Conservation (phyloP, 2,797 vertebrate species). For the Gadopsis bispinosus region DNA sequence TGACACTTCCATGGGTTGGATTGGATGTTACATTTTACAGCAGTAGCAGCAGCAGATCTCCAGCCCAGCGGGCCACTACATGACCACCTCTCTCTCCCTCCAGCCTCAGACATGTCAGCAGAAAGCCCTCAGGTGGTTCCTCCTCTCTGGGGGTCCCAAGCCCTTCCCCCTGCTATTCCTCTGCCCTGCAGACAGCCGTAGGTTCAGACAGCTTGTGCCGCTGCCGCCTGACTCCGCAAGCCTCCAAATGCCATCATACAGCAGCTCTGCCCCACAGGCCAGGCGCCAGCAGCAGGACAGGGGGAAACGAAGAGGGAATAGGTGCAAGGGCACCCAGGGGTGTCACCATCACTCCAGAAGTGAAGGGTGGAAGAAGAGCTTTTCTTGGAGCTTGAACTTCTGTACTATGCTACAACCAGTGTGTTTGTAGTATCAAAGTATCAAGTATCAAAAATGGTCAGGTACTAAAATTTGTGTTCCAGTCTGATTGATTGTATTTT, state of each 20-base stretch:
- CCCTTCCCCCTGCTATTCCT: conserved; percentile 45
- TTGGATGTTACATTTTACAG: conserved; percentile 1
- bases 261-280: conserved; percentile 61
- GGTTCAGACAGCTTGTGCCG: conserved; percentile 59
- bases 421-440: neutral
- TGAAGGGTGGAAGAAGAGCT: neutral
- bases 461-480: neutral
- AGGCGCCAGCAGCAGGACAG: conserved; percentile 29
- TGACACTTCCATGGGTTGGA: neutral
- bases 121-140: conserved; percentile 64
- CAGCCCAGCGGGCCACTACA: conserved; percentile 26
- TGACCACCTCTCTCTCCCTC: conserved; percentile 35
- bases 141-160: conserved; percentile 54
- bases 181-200: conserved; percentile 53
- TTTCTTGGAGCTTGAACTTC: neutral
- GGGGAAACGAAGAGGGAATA: conserved; percentile 29
- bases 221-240: conserved; percentile 40
- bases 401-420: neutral
- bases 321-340: conserved; percentile 26
- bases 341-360: neutral
- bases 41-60: conserved; percentile 18
- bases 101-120: conserved; percentile 75
- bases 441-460: neutral
- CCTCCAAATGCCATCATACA: conserved; percentile 54
- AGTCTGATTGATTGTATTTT: neutral